Evolutionary conservation across 2,797 vertebrate species (phyloP).

Genomic region (Hyperoplus lanceolatus): DNA sequence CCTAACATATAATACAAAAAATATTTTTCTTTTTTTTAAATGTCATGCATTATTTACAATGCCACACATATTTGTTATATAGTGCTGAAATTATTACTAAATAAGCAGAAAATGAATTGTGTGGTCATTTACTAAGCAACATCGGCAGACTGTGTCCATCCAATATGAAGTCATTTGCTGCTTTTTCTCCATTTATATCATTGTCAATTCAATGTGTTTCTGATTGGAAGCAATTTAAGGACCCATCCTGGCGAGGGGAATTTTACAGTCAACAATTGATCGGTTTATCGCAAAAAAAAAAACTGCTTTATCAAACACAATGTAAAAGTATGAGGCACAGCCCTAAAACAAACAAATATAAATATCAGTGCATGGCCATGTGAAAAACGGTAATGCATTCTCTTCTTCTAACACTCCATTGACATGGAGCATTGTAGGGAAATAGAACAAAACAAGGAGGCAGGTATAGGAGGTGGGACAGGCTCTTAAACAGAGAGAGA

Average conservation of each 20-base stretch:
- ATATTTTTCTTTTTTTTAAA: no score
- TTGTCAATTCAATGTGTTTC: not conserved
- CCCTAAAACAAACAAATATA: conserved; percentile 8
- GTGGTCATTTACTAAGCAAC: not conserved
- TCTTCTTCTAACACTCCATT: conserved; percentile 18
- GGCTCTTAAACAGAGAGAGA: conserved; percentile 37
- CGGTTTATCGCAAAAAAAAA: not conserved
- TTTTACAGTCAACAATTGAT: not conserved
- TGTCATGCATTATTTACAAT: no score
- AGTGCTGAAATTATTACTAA: not conserved
- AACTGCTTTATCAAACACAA: conserved; percentile 5
- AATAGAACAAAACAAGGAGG: conserved; percentile 33
- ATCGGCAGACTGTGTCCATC: not conserved
- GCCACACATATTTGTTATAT: no score
- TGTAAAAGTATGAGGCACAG: not conserved
- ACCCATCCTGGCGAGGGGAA: not conserved
- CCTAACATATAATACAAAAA: not conserved
- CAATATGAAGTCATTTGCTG: not conserved
- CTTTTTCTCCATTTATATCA: not conserved
- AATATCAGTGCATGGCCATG: not conserved
- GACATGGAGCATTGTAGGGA: conserved; percentile 15
- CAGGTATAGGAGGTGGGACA: conserved; percentile 44
- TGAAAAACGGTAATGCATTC: not conserved
- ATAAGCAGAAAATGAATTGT: not conserved
- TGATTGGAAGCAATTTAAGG: not conserved